Conservation (phyloP, 2,113 vertebrate genomes). For the Actenoides lindsayi region DNA sequence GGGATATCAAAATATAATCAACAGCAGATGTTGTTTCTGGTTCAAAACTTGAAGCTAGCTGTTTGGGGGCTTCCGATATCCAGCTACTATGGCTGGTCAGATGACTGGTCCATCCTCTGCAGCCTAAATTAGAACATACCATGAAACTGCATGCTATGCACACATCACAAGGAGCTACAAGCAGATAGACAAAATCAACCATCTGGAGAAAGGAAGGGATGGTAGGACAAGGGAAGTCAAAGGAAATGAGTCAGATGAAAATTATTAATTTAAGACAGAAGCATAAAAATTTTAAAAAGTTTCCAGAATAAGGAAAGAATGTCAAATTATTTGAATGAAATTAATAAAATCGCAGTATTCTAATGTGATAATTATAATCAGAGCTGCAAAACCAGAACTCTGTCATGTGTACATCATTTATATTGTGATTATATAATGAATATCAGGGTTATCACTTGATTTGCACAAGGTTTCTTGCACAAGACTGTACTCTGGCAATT, state of each 20-base stretch:
- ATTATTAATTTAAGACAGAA: background rate
- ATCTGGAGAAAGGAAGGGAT: background rate
- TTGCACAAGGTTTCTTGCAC: background rate
- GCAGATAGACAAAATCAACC: background rate
- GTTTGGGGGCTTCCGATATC: background rate
- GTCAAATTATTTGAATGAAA: background rate
- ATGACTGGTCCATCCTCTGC: background rate
- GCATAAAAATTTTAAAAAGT: background rate
- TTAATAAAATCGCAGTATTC: background rate
- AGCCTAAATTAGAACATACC: background rate
- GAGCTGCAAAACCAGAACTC: background rate
- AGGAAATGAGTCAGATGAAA: background rate
- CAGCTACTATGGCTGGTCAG: background rate
- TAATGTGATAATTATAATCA: background rate
- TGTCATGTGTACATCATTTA: background rate
- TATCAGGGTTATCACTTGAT: background rate
- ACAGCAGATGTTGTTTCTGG: background rate
- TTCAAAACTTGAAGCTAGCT: background rate
- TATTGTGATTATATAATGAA: background rate
- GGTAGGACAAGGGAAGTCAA: background rate
- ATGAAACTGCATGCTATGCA: background rate
- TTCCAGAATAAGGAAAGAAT: background rate
- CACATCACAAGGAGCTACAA: background rate
- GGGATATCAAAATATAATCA: background rate
- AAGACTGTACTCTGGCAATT: background rate